Evolutionary conservation across 2,797 vertebrate species (phyloP), one percentile per base, ranked within the genome.

Genomic region (Rhinella marina): DNA sequence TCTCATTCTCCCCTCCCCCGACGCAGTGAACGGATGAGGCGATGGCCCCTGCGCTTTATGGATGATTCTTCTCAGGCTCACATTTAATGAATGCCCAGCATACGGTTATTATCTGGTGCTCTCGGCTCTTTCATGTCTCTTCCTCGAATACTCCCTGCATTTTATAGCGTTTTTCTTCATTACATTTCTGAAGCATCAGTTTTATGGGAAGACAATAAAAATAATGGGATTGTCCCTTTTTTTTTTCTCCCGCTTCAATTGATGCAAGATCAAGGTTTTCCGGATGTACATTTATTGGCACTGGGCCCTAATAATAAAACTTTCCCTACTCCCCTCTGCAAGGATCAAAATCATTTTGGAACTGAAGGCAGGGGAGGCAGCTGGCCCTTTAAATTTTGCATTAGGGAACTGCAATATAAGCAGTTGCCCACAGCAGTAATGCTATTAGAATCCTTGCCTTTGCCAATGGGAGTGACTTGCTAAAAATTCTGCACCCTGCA

Each of bases 81-180:
- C 68, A 57, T 73, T 32, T 73, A 73, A 84, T 84, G 29, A 73
- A 23, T 23, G 54, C 66, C 21, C 48, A 29, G 52, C 54, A 72
- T 83, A 56, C 54, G 72, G 81, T 73, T 73, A 73, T 84, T 73
- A 84, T 73, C 82, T 84, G 8, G 14, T 59, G 17, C 27, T 21
- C 57, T 80, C 78, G n/a, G 25, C 76, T 79, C 54, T 79, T 79
- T 56, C 52, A 56, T 79, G 54, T 56, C 25, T 79, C 52, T 23
- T 57, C 25, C 54, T 80, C 16, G 54, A 27, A 84, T 48, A 73
- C 84, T 86, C 85, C 85, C 85, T 86, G 52, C 16, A 17, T 86
- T 86, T 86, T 86, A 86, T 79, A 64, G 84, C n/a, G 48, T 66
- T 25, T 50, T 64, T 54, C 75, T 86, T 80, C 56, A 86, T 86